Percentiles rank a stretch among this genome's conserved stretches.
Evolutionary conservation across 1,140 invertebrate genomes (phyloP).

Genomic region (Solen grandis): DNA sequence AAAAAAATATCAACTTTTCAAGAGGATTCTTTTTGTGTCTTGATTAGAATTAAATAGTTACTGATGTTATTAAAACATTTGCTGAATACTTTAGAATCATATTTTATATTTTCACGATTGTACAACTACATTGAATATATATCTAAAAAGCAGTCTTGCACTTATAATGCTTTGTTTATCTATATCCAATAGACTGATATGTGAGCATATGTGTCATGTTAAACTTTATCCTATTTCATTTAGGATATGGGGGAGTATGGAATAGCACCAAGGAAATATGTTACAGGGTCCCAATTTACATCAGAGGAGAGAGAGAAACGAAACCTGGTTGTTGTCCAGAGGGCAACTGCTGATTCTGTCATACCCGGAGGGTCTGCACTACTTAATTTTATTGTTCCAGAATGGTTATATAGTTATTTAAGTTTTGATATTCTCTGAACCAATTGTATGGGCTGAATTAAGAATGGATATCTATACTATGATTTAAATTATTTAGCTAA

Average conservation of each 20-base stretch:
- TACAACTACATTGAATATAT: not conserved
- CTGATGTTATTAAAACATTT: not conserved
- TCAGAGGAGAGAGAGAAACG: conserved; percentile 72
- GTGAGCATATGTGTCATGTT: not conserved
- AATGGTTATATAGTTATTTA: conserved; percentile 81
- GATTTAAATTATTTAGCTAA: not conserved
- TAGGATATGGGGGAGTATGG: conserved; percentile 96
- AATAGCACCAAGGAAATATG: conserved; percentile 93
- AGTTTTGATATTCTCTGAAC: too few species aligned
- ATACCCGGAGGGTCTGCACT: conserved; percentile 87
- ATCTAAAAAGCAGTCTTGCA: conserved; percentile 35
- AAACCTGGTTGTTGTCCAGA: conserved; percentile 55
- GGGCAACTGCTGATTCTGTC: conserved; percentile 48
- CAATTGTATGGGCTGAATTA: too few species aligned
- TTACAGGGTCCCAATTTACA: conserved; percentile 87
- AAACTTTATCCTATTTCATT: conserved; percentile 58
- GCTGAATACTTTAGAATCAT: not conserved
- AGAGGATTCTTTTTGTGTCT: not conserved
- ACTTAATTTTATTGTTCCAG: conserved; percentile 88
- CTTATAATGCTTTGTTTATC: not conserved
- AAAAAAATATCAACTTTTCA: conserved; percentile 82
- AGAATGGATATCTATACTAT: not conserved
- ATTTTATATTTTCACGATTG: not conserved
- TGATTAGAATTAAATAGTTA: conserved; percentile 22
- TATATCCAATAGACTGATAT: too few species aligned